Percentiles rank a stretch among this genome's conserved stretches.
These are phyloP conservation scores for Tribolium freemani DNA, from an alignment of 2,888 invertebrate genomes.

Conservation along the genomic window DNA sequence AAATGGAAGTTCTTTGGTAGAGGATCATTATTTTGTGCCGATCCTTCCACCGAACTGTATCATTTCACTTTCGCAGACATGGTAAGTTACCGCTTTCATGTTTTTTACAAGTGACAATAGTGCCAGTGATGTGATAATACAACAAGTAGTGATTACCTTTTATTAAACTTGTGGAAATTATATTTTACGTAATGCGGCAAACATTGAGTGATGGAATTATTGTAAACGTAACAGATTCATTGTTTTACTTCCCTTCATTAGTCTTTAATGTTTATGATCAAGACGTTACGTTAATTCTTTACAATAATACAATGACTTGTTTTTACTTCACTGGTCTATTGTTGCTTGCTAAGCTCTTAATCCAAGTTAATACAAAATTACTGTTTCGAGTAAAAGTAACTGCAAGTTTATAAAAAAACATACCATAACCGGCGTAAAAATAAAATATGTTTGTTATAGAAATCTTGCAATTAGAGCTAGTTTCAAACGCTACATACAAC, in stretches of 20 bases:
- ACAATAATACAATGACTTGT: background rate
- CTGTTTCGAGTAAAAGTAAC: background rate
- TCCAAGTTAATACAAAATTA: background rate
- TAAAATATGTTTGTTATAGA: too few relatives aligned
- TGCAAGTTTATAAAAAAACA: background rate
- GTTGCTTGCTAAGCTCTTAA: background rate
- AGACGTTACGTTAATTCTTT: background rate
- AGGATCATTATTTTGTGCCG: slow-evolving; percentile 53
- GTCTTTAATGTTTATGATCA: background rate
- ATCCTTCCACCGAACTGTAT: slow-evolving; percentile 52
- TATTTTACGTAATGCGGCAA: background rate
- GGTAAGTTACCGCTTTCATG: slow-evolving; percentile 51
- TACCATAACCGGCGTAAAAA: background rate
- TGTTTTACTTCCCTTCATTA: background rate
- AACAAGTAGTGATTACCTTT: too few relatives aligned
- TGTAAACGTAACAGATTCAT: background rate
- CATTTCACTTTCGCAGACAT: slow-evolving; percentile 51
- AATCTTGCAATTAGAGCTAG: too few relatives aligned
- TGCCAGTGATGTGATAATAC: background rate
- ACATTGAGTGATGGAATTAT: background rate
- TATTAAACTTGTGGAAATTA: too few relatives aligned
- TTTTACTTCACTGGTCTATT: background rate
- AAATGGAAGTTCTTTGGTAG: slow-evolving; percentile 53
- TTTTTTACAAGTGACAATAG: slow-evolving; percentile 15
- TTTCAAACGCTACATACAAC: too few relatives aligned